These are phyloP conservation scores for Exocentrus adspersus DNA, from an alignment of 2,888 invertebrate species.

Conservation along the genomic window DNA sequence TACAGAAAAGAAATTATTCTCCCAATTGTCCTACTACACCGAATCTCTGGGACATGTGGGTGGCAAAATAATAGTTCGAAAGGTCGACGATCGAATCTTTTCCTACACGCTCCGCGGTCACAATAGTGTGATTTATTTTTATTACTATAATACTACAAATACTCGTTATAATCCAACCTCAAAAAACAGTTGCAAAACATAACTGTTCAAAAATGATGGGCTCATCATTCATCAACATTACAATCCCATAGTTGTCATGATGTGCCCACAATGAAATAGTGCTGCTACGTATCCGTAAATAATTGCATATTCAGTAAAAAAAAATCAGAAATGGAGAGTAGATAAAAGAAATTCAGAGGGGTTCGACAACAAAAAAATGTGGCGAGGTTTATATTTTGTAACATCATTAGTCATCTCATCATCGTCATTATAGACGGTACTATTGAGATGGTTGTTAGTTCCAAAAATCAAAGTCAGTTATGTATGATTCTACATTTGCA, in stretches of 20 bases:
- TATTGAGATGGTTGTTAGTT: too few species aligned
- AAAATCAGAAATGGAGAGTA: neutral
- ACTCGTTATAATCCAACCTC: conserved; percentile 13
- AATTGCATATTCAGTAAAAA: conserved; percentile 2
- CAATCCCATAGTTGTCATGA: conserved; percentile 8
- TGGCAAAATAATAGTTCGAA: conserved; percentile 14
- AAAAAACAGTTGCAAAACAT: conserved; percentile 1
- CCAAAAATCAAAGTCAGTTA: too few species aligned
- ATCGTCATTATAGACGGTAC: too few species aligned
- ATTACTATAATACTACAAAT: conserved; percentile 13
- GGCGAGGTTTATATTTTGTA: neutral
- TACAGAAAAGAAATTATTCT: neutral
- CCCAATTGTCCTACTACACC: neutral
- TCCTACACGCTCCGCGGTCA: neutral
- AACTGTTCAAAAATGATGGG: conserved; percentile 7
- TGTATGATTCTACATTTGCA: too few species aligned
- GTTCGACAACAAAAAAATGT: neutral
- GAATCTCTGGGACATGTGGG: conserved; percentile 10
- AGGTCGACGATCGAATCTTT: conserved; percentile 22
- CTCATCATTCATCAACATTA: conserved; percentile 10
- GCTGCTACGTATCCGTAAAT: conserved; percentile 13
- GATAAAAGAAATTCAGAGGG: neutral
- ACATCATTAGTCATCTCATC: conserved; percentile 21
- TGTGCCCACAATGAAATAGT: conserved; percentile 7
- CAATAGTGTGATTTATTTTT: conserved; percentile 23